Conservation (phyloP, 2,797 vertebrate species). For the Threskiornis aethiopicus region DNA sequence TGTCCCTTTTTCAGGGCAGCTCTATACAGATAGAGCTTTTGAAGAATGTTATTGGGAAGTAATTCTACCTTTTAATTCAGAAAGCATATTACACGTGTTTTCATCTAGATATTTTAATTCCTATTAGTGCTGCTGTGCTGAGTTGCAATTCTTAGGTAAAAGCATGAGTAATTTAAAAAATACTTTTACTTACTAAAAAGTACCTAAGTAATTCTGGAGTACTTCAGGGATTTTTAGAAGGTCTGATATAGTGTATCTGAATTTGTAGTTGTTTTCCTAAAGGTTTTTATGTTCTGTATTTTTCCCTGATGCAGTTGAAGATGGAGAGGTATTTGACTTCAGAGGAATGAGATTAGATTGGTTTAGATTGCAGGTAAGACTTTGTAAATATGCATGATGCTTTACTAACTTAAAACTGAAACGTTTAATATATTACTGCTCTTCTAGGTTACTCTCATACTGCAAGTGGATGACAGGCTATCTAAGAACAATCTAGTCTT, state of each 20-base stretch:
- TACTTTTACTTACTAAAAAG: too few species aligned
- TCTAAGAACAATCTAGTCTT: neutral
- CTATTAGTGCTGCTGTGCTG: neutral
- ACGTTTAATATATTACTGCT: neutral
- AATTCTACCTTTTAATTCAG: neutral
- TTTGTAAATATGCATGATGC: neutral
- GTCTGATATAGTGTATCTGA: neutral
- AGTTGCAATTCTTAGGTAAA: neutral
- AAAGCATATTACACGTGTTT: neutral
- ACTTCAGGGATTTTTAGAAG: neutral
- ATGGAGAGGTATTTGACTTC: slow-evolving; percentile 98
- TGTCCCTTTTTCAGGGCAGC: neutral
- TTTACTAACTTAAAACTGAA: neutral
- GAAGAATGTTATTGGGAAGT: neutral
- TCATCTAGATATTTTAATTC: neutral
- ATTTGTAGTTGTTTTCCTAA: neutral
- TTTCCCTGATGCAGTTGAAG: slow-evolving; percentile 85
- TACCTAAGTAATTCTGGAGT: neutral
- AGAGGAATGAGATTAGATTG: slow-evolving; percentile 98
- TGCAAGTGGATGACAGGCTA: neutral
- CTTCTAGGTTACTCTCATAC: neutral
- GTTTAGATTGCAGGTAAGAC: slow-evolving; percentile 95
- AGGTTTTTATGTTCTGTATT: neutral
- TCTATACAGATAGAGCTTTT: neutral
- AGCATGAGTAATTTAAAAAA: neutral